phyloP scores from a whole-genome alignment of 2,113 vertebrate species.

The Micromys minutus region DNA sequence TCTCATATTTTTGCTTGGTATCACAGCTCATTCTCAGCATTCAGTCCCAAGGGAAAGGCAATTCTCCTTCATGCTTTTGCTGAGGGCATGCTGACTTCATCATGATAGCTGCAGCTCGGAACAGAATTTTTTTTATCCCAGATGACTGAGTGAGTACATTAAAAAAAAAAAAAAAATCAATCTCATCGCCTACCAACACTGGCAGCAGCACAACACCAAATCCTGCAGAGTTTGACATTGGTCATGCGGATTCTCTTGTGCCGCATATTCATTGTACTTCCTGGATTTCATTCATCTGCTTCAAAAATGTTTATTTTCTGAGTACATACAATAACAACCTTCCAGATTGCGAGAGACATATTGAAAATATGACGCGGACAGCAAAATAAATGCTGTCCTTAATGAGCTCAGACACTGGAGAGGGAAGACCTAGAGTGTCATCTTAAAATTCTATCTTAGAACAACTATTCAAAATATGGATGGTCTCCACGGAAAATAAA shows the following conservation, averaged over 20 bases:
- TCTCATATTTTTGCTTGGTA: constrained; percentile 13
- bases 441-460: neutral
- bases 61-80: neutral
- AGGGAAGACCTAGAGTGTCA: neutral
- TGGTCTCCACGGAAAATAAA: neutral
- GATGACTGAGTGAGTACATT: neutral
- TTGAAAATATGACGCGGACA: neutral
- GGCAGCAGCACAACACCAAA: neutral
- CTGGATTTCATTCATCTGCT: neutral
- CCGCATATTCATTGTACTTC: neutral
- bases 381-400: neutral
- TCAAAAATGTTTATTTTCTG: neutral
- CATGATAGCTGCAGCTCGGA: neutral
- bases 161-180: neutral
- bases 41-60: neutral
- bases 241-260: neutral
- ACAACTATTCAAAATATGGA: neutral
- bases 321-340: neutral
- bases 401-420: constrained; percentile 1
- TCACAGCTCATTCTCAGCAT: neutral
- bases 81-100: neutral
- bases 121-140: neutral
- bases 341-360: constrained; percentile 19
- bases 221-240: neutral
- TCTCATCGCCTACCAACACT: neutral